These are phyloP conservation scores for Sphaerophoria taeniata DNA, from an alignment of 2,888 invertebrate genomes.

Conservation along the genomic window DNA sequence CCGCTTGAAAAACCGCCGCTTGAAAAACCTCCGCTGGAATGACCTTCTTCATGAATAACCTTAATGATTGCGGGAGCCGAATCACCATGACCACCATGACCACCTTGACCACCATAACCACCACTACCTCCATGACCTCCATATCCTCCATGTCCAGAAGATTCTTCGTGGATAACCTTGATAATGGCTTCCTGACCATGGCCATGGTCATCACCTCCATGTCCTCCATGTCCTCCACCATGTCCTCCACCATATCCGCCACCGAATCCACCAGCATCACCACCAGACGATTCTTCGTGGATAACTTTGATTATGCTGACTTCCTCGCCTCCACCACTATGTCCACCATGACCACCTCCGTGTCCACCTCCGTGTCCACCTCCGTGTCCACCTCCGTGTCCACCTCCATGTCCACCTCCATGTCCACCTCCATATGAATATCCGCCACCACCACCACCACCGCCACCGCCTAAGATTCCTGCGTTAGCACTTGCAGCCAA, in stretches of 20 bases:
- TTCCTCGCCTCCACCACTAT: neutral
- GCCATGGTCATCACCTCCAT: neutral
- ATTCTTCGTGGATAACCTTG: too few species aligned
- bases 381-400: neutral
- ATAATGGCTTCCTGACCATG: too few species aligned
- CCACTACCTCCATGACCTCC: too few species aligned
- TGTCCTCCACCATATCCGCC: neutral
- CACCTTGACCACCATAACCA: neutral
- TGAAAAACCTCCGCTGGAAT: neutral
- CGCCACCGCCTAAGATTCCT: constrained; percentile 23
- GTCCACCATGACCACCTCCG: constrained; percentile 12
- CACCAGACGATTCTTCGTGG: neutral
- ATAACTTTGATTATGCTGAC: constrained; percentile 10
- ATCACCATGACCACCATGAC: neutral
- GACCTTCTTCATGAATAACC: neutral
- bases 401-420: neutral
- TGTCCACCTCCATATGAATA: neutral
- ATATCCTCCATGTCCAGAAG: too few species aligned
- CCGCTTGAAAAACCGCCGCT: too few species aligned
- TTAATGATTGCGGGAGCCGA: neutral
- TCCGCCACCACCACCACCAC: neutral
- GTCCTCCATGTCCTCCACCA: neutral
- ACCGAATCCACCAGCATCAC: neutral
- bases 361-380: neutral
- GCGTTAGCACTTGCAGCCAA: constrained; percentile 22